A percentile compares a stretch with the other conserved stretches of the same genome.
These are phyloP conservation scores for Pontoporia blainvillei DNA, from an alignment of 2,113 vertebrate species.

Conservation along the genomic window DNA sequence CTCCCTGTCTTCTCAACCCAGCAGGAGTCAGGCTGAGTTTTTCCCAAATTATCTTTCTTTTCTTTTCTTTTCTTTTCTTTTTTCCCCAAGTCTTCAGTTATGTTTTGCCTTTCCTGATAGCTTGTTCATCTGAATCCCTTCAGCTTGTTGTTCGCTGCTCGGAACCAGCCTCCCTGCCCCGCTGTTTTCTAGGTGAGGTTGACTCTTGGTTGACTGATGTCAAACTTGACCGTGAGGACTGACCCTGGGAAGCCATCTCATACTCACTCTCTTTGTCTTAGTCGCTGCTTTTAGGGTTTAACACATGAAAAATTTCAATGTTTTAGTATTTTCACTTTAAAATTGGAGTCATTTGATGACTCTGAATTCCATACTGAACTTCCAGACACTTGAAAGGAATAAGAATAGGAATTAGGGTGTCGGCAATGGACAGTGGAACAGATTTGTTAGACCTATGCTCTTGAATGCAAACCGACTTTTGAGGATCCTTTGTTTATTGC, in stretches of 20 bases:
- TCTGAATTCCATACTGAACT: neutral
- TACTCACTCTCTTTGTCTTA: neutral
- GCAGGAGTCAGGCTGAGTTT: neutral
- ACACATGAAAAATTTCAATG: neutral
- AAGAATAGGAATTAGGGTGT: neutral
- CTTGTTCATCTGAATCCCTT: conserved; percentile 14
- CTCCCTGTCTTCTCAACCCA: neutral
- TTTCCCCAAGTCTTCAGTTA: neutral
- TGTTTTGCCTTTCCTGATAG: conserved; percentile 13
- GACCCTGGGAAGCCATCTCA: neutral
- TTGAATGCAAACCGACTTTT: neutral
- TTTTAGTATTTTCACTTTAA: neutral
- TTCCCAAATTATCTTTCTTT: neutral
- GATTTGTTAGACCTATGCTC: neutral
- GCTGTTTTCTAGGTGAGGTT: neutral
- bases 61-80: no score
- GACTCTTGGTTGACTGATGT: neutral
- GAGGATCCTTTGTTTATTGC: neutral
- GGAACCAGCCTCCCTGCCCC: neutral
- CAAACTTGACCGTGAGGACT: neutral
- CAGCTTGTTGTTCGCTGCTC: neutral
- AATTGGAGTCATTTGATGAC: neutral
- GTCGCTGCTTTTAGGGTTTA: conserved; percentile 13
- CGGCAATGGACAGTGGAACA: neutral
- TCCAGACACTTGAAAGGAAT: neutral